These are phyloP conservation scores for Gymnocheta viridis DNA, from an alignment of 2,888 invertebrate species.

Conservation along the genomic window DNA sequence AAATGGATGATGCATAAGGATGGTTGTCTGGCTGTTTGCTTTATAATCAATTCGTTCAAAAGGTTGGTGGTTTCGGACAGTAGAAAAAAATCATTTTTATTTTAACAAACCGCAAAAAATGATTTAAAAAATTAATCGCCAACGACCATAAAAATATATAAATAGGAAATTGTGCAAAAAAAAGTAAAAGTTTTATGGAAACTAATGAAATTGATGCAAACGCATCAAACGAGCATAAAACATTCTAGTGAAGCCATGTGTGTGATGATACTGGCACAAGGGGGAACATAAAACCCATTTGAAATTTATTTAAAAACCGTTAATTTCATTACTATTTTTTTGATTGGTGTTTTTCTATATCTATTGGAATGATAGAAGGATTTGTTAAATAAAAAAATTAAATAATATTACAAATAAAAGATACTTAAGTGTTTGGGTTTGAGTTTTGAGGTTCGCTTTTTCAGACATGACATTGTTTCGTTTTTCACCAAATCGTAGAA, in stretches of 20 bases:
- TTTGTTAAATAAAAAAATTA: too few relatives aligned
- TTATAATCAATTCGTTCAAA: conserved; percentile 59
- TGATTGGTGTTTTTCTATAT: too few relatives aligned
- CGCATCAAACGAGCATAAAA: conserved; percentile 9
- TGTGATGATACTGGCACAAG: not conserved
- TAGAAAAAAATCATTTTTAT: conserved; percentile 38
- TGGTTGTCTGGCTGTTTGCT: conserved; percentile 36
- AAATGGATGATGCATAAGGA: conserved; percentile 60
- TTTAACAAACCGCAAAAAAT: conserved; percentile 62
- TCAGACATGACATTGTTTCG: too few relatives aligned
- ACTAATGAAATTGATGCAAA: conserved; percentile 60
- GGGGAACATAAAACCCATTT: conserved; percentile 1
- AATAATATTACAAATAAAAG: too few relatives aligned
- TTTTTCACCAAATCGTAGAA: too few relatives aligned
- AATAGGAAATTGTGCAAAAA: conserved; percentile 46
- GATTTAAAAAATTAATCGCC: conserved; percentile 66
- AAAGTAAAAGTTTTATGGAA: conserved; percentile 46
- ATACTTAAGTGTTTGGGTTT: too few relatives aligned
- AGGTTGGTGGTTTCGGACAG: conserved; percentile 50
- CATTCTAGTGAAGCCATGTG: conserved; percentile 9
- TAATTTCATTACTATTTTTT: conserved; percentile 35
- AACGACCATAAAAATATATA: conserved; percentile 62
- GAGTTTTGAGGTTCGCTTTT: too few relatives aligned
- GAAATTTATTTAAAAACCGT: conserved; percentile 31
- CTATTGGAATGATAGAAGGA: too few relatives aligned